These are phyloP conservation scores for Mallotus villosus DNA, from an alignment of 2,797 vertebrate species.

Conservation along the genomic window DNA sequence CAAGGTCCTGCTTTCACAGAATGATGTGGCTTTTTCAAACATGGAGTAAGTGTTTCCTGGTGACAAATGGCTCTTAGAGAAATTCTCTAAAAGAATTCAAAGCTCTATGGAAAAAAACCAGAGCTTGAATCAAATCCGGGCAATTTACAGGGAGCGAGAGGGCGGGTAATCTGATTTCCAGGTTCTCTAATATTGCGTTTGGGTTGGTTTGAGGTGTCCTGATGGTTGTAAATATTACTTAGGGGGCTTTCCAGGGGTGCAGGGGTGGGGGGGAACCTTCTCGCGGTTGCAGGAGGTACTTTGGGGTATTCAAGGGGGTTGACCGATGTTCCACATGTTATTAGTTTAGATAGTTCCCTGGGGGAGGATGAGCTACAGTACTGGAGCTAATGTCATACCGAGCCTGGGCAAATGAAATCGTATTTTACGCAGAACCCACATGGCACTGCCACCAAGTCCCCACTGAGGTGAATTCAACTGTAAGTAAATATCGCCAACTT, in stretches of 20 bases:
- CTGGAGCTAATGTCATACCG: background rate
- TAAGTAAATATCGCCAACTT: too few relatives aligned
- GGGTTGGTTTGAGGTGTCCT: background rate
- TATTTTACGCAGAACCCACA: too few relatives aligned
- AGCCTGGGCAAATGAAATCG: background rate
- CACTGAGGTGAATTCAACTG: background rate
- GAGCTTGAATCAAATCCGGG: background rate
- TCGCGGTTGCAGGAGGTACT: background rate
- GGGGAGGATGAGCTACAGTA: background rate
- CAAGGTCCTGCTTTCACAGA: background rate
- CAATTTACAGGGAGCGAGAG: slow-evolving; percentile 1
- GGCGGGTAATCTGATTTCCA: slow-evolving; percentile 4
- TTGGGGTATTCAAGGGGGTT: background rate
- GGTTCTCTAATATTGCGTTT: background rate
- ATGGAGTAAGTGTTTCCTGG: background rate
- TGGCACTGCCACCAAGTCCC: too few relatives aligned
- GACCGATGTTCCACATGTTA: slow-evolving; percentile 5
- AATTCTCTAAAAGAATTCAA: background rate
- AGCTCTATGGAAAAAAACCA: background rate
- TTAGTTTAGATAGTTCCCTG: slow-evolving; percentile 5
- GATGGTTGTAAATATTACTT: slow-evolving; percentile 6
- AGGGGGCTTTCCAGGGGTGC: background rate
- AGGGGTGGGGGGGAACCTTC: too few relatives aligned
- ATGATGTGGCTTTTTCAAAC: background rate
- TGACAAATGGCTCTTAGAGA: background rate